Evolutionary conservation across 2,888 invertebrate genomes (phyloP), one percentile per base, ranked within the genome.

Genomic region (Hofmannophila pseudospretella): DNA sequence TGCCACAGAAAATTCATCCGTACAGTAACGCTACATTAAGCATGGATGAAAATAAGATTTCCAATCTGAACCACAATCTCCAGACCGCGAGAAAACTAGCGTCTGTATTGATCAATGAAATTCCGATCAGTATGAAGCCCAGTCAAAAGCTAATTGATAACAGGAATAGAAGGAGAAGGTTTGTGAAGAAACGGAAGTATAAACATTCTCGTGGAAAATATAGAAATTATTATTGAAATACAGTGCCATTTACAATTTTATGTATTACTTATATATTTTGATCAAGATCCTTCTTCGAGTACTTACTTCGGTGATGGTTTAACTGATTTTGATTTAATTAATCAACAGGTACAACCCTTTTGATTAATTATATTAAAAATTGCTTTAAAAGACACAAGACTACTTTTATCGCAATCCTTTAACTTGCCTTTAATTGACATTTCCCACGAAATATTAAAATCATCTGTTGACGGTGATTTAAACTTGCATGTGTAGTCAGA

Each of bases 31-130:
- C 23, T n/a, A 4, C n/a, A n/a, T n/a, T 23, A 2, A 2, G 5
- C n/a, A n/a, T 2, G n/a, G 23, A 23, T 7, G 23, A 23, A n/a
- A n/a, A 7, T n/a, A 23, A 23, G 7, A 4, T 14, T 12, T 4
- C 36, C 3, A 46, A 48, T 32, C 7, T 47, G 2, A 51, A 58
- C 29, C 37, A 41, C 2, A 76, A 74, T 33, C 48, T 79, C 14
- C 28, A 54, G 7, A 59, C 45, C 14, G 82, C 75, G 0, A 70
- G 71, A 38, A 70, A 56, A 44, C 54, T 80, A 3, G 81, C 74
- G 4, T 44, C 50, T 1, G 11, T 65, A 19, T 42, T 82, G 12
- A 45, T 74, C 3, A 45, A 38, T 13, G 64, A 62, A 44, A 38
- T 41, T 16, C 45, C 9, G 11, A n/a, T 26, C 7, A n/a, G 7